Evolutionary conservation across 53 echinoderm and acorn worm species (phyloP).

Genomic region (Holothuria leucospilota): DNA sequence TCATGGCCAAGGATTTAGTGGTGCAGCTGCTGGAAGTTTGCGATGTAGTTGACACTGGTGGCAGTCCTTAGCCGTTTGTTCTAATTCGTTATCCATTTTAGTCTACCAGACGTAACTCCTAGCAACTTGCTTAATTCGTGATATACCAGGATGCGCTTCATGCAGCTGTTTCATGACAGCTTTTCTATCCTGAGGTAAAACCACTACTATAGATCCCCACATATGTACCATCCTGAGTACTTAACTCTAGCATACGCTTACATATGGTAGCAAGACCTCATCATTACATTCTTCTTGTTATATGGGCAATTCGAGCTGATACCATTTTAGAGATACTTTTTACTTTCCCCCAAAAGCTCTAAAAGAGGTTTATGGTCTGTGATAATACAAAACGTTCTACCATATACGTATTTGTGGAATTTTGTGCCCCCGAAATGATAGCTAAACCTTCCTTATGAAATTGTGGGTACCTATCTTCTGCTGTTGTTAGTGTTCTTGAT

Average conservation of each 20-base stretch:
- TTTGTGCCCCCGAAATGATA: slow-evolving; percentile 55
- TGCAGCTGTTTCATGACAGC: slow-evolving; percentile 50
- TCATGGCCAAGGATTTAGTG: slow-evolving; percentile 60
- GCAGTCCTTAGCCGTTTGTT: slow-evolving; percentile 1
- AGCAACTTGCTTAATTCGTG: slow-evolving; percentile 51
- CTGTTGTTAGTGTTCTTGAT: neutral
- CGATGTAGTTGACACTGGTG: slow-evolving; percentile 39
- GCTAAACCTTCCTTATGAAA: slow-evolving; percentile 66
- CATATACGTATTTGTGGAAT: slow-evolving; percentile 58
- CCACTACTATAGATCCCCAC: slow-evolving; percentile 55
- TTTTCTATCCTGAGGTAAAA: slow-evolving; percentile 49
- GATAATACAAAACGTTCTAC: slow-evolving; percentile 31
- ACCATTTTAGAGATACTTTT: slow-evolving; percentile 45
- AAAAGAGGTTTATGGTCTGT: slow-evolving; percentile 63
- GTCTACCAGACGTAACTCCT: slow-evolving; percentile 62
- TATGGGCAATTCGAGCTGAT: neutral
- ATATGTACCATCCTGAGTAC: slow-evolving; percentile 43
- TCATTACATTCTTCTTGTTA: slow-evolving; percentile 1
- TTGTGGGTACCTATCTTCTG: slow-evolving; percentile 44
- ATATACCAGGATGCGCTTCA: slow-evolving; percentile 58
- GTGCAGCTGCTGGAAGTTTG: slow-evolving; percentile 33
- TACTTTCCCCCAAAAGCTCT: slow-evolving; percentile 37
- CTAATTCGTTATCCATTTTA: slow-evolving; percentile 46
- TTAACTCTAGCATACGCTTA: slow-evolving; percentile 34
- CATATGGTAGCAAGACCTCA: neutral